Evolutionary conservation across 92 coral and sea anemone genomes (phyloP).

Genomic region (Montipora capitata): DNA sequence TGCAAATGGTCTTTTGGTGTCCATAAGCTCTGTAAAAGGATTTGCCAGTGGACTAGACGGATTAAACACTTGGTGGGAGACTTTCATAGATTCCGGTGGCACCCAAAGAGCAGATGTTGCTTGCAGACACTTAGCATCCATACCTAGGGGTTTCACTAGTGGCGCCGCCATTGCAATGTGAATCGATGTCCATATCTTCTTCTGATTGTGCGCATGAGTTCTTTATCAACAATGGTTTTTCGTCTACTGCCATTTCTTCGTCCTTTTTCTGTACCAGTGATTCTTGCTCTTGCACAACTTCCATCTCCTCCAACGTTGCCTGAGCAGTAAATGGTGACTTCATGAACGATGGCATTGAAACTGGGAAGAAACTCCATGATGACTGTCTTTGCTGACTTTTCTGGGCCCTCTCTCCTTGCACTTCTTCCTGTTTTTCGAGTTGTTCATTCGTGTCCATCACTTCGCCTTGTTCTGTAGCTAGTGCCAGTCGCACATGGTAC

Average conservation of each 20-base stretch:
- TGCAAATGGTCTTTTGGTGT: slow-evolving; percentile 6
- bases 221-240: neutral
- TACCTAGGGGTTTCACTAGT: neutral
- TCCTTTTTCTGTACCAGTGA: neutral
- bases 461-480: neutral
- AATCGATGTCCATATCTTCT: neutral
- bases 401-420: neutral
- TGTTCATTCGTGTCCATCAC: neutral
- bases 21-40: neutral
- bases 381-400: neutral
- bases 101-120: neutral
- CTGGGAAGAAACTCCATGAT: neutral
- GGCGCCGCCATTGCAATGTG: neutral
- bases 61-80: too few species aligned
- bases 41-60: neutral
- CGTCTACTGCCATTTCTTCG: slow-evolving; percentile 10
- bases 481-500: neutral
- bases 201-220: neutral
- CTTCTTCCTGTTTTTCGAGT: neutral
- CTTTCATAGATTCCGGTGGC: neutral
- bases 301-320: neutral
- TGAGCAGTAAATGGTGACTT: neutral
- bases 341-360: neutral
- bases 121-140: neutral
- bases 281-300: neutral